Evolutionary conservation across 2,113 vertebrate species (phyloP).

Genomic region (Gila orcuttii): DNA sequence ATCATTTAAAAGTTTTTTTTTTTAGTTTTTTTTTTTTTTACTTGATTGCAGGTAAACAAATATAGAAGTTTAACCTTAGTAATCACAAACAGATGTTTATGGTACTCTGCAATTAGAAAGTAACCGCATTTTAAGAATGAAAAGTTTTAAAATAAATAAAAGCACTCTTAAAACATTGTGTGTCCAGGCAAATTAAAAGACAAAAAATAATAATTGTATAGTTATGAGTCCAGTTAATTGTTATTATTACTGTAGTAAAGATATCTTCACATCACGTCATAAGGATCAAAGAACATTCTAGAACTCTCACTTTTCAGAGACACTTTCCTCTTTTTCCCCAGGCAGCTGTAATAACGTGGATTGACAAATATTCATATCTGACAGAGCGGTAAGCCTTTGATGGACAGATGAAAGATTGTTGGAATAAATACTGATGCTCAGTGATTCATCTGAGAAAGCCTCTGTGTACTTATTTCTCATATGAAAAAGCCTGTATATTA

Average conservation of each 20-base stretch:
- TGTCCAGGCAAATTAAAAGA: neutral
- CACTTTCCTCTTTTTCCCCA: neutral
- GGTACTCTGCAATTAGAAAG: neutral
- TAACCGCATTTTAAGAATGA: neutral
- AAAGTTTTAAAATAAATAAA: neutral
- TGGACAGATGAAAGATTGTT: slow-evolving; percentile 39
- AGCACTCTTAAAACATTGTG: neutral
- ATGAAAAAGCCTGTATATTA: neutral
- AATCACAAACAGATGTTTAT: slow-evolving; percentile 4
- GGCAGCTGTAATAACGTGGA: slow-evolving; percentile 16
- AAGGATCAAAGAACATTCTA: neutral
- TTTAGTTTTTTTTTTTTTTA: neutral
- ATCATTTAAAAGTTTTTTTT: neutral
- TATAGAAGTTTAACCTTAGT: neutral
- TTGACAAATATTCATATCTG: slow-evolving; percentile 41
- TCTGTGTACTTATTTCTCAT: neutral
- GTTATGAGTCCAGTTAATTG: neutral
- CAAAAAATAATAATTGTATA: neutral
- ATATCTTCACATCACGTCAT: neutral
- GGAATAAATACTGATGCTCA: slow-evolving; percentile 21
- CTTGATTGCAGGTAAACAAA: slow-evolving; percentile 14
- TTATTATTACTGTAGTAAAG: neutral
- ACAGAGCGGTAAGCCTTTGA: slow-evolving; percentile 34
- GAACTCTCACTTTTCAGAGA: slow-evolving; percentile 16
- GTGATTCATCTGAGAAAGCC: slow-evolving; percentile 13